Percentiles rank a stretch among this genome's conserved stretches.
Conservation (phyloP, 2,888 invertebrate species). For the Lepidonotus clava region DNA sequence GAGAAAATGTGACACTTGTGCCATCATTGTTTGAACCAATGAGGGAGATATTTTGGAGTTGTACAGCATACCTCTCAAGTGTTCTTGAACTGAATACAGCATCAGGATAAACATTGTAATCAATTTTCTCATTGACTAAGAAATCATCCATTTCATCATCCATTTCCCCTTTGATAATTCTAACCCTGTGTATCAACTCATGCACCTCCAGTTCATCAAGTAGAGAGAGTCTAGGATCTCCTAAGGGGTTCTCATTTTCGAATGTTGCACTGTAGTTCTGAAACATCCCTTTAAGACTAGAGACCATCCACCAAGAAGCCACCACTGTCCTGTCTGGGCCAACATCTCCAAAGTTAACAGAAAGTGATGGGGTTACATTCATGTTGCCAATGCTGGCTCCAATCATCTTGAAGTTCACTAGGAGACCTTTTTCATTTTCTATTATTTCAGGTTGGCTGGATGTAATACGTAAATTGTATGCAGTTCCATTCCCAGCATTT, state of each 20-base stretch:
- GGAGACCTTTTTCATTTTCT: constrained; percentile 70
- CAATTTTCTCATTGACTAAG: constrained; percentile 65
- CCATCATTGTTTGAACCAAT: no score
- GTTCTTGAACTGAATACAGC: neutral
- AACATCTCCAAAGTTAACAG: constrained; percentile 68
- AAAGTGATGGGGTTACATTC: constrained; percentile 66
- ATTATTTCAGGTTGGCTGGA: constrained; percentile 72
- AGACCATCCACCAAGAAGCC: constrained; percentile 67
- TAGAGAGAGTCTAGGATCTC: constrained; percentile 68
- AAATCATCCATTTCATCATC: constrained; percentile 66
- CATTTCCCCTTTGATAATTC: constrained; percentile 56
- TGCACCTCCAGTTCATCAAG: constrained; percentile 65
- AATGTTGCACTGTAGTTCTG: constrained; percentile 70
- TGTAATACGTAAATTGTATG: constrained; percentile 65
- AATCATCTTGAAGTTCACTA: constrained; percentile 68
- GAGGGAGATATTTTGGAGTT: neutral
- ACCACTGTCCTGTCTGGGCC: constrained; percentile 64
- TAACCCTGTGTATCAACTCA: constrained; percentile 66
- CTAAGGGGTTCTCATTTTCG: constrained; percentile 69
- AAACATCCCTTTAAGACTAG: constrained; percentile 68
- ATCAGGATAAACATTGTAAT: constrained; percentile 64
- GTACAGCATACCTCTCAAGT: neutral
- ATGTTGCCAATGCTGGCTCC: constrained; percentile 64
- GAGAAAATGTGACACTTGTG: no score
- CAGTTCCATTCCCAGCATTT: no score